A percentile compares a stretch with the other conserved stretches of the same genome.
These are phyloP conservation scores for Semnornis frantzii DNA, from an alignment of 2,113 vertebrate genomes.

Conservation along the genomic window DNA sequence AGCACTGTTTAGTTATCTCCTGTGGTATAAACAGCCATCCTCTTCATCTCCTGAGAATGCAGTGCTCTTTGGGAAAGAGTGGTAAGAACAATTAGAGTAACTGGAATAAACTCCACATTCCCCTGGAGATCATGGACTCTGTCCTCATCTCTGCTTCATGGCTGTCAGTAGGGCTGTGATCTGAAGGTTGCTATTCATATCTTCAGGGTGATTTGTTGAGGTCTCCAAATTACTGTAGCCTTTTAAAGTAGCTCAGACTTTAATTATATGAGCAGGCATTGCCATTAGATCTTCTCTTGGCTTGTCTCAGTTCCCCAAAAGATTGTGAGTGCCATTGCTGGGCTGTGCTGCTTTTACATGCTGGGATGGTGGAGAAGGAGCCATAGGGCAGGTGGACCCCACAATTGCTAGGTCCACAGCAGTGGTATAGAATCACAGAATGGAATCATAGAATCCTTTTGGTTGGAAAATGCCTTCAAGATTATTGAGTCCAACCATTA, in stretches of 20 bases:
- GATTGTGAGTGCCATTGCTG: neutral
- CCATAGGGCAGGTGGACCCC: neutral
- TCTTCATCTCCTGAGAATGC: constrained; percentile 53
- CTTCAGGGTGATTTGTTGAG: neutral
- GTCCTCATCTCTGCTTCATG: neutral
- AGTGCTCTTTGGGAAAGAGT: neutral
- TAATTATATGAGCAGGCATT: neutral
- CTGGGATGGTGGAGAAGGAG: neutral
- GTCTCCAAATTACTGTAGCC: constrained; percentile 9
- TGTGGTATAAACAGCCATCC: constrained; percentile 16
- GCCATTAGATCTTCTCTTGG: neutral
- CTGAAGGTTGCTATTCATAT: neutral
- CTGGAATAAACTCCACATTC: constrained; percentile 4
- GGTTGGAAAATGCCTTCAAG: too few relatives aligned
- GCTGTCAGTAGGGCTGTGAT: neutral
- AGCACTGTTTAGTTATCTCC: constrained; percentile 31
- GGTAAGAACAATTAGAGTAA: neutral
- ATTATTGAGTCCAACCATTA: too few relatives aligned
- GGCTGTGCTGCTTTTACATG: neutral
- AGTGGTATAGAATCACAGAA: neutral
- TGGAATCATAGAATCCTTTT: too few relatives aligned
- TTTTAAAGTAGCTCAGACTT: neutral
- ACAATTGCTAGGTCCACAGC: neutral
- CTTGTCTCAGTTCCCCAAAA: neutral
- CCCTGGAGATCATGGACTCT: neutral